Evolutionary conservation across 2,888 invertebrate species (phyloP), one percentile per base, ranked within the genome.

Genomic region (Agriopis aurantiaria): DNA sequence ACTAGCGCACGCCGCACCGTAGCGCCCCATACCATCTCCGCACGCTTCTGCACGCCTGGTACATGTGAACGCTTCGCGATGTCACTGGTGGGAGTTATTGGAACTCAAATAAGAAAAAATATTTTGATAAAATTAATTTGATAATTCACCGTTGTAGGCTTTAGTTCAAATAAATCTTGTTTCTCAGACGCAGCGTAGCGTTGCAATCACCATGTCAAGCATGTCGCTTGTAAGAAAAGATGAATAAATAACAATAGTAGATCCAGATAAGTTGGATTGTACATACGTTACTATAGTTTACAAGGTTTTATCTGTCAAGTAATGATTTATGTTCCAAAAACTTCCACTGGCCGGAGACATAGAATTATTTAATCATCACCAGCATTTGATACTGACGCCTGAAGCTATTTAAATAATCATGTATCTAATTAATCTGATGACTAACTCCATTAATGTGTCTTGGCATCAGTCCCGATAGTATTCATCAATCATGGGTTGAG

Each of bases 1-100:
- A 92, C 91, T 93, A 93, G 90, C 92, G 91, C 93, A 92, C 92
- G 88, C 85, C 76, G 92, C 92, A 92, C 91, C 84, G 90, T 91
- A 92, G 90, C 91, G 92, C 92, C 83, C 82, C 83, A 86, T 85
- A 82, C 81, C 85, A 83, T 85, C 83, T 87, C 84, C 83, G 89
- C 93, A 93, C 91, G 92, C 91, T 93, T 90, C 85, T 90, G 91
- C 91, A 91, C 91, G 90, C 91, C 90, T 91, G 83, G 85, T 90
- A 88, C 78, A 43, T 72, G 52, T 75, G 68, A 65, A 65, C 57
- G 65, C 69, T 69, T 69, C 17, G 69, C 69, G 40, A 68, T 63
- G 60, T 9, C 12, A 40, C 48, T 40, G 33, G 68, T 43, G 63
- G 52, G 17, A 6, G 48, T 59, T 49, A 48, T 69, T 69, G 68